Evolutionary conservation across 2,888 invertebrate genomes (phyloP).

Genomic region (Melieria omissa): DNA sequence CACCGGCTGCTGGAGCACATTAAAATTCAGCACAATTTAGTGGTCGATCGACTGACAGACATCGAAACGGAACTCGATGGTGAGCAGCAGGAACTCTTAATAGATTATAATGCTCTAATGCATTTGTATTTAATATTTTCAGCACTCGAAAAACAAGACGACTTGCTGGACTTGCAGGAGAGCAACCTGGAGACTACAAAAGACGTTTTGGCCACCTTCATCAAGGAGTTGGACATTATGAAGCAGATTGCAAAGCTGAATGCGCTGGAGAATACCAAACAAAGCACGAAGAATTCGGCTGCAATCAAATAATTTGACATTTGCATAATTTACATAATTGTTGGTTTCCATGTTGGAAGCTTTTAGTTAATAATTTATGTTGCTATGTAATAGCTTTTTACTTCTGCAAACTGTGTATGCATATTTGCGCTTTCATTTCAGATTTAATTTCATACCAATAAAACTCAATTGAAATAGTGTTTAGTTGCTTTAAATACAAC

Average conservation of each 20-base stretch:
- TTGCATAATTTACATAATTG: background rate
- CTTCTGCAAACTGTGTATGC: too few species aligned
- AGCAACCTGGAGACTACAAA: constrained; percentile 73
- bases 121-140: constrained; percentile 10
- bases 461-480: too few species aligned
- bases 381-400: too few species aligned
- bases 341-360: too few species aligned
- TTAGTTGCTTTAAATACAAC: too few species aligned
- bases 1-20: constrained; percentile 82
- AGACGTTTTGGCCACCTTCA: constrained; percentile 79
- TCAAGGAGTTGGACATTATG: constrained; percentile 78
- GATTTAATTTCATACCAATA: too few species aligned
- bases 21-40: constrained; percentile 77
- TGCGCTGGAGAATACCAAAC: constrained; percentile 56
- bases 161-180: constrained; percentile 68
- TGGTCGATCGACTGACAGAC: constrained; percentile 77
- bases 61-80: constrained; percentile 82
- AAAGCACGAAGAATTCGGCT: constrained; percentile 34
- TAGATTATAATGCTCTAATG: background rate
- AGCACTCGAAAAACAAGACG: constrained; percentile 63
- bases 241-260: constrained; percentile 74
- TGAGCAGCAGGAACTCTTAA: constrained; percentile 26
- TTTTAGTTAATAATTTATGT: too few species aligned
- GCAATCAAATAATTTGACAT: constrained; percentile 11
- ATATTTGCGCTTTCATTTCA: too few species aligned